Evolutionary conservation across 2,888 invertebrate genomes (phyloP), one percentile per base, ranked within the genome.

Genomic region (Leptarthrus brevirostris): DNA sequence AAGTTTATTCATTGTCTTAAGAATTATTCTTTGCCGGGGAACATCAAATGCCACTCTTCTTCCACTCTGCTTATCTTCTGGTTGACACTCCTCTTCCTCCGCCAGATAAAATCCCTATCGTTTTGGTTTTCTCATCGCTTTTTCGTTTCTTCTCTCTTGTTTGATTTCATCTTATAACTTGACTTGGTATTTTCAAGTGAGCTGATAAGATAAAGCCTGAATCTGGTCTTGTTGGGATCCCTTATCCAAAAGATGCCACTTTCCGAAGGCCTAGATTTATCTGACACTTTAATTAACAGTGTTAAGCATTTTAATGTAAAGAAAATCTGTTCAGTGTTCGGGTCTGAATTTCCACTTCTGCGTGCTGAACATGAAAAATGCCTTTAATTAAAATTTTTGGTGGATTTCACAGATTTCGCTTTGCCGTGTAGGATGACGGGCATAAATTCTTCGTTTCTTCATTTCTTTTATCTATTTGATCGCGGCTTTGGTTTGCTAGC

Each of bases 381-480:
- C 47, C 22, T 64, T 64, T 64, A 64, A 64, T 64, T 64, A 64
- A 64, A 64, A 64, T 64, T 64, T 44, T 44, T 64, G 64, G 64
- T 64, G 47, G 44, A 64, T 64, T 64, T 64, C 36, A 47, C 47
- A 64, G 64, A 64, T 64, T 64, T 64, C 44, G 24, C 24, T 64
- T 20, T 6, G 14, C 24, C 14, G 64, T 64, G 40, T 64, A 44
- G 64, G 64, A 49, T 49, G 49, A 16, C 49, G 20, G 16, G 20
- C 14, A 16, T 49, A 49, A 49, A 49, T 49, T 24, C 40, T 36
- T 64, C 64, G 22, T 36, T 40, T 61, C 18, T 40, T n/a, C 40
- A 49, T 16, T 49, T 49, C 20, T 14, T 44, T 64, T 64, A 64
- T 64, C 64, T 24, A 44, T 47, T 64, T 26, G 64, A 64, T 64